Evolutionary conservation across 2,888 invertebrate genomes (phyloP).

Genomic region (Dugesia japonica): DNA sequence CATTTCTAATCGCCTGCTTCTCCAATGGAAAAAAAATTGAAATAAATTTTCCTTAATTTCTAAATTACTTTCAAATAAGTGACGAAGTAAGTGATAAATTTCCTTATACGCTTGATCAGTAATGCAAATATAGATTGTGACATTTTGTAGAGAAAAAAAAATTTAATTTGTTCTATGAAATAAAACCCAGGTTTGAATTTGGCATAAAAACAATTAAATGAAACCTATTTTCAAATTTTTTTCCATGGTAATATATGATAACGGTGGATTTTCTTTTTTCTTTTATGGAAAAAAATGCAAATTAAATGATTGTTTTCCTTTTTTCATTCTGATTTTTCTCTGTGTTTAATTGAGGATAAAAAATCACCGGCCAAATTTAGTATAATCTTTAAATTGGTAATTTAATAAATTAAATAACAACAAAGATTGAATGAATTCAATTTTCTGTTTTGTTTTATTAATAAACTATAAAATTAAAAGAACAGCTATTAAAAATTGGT

Average conservation of each 20-base stretch:
- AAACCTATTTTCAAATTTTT: neutral
- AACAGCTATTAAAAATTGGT: no score
- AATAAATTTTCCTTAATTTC: slow-evolving; percentile 8
- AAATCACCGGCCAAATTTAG: no score
- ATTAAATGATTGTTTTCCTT: slow-evolving; percentile 10
- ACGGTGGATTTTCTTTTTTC: neutral
- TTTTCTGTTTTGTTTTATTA: no score
- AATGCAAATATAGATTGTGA: slow-evolving; percentile 11
- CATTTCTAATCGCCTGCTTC: slow-evolving; percentile 9
- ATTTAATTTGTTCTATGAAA: neutral
- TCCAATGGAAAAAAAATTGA: neutral
- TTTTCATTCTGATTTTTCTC: neutral
- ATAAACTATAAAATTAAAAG: no score
- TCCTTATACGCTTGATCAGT: slow-evolving; percentile 16
- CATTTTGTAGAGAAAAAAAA: slow-evolving; percentile 17
- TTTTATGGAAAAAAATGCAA: neutral
- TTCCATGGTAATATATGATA: no score
- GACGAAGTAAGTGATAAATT: slow-evolving; percentile 20
- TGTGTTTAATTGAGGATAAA: no score
- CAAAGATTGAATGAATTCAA: no score
- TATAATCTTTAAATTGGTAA: no score
- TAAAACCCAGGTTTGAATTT: slow-evolving; percentile 13
- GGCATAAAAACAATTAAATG: neutral
- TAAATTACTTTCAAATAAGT: slow-evolving; percentile 5
- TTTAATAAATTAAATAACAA: no score